Conservation (phyloP, 2,113 vertebrate species). For the Ictalurus furcatus region DNA sequence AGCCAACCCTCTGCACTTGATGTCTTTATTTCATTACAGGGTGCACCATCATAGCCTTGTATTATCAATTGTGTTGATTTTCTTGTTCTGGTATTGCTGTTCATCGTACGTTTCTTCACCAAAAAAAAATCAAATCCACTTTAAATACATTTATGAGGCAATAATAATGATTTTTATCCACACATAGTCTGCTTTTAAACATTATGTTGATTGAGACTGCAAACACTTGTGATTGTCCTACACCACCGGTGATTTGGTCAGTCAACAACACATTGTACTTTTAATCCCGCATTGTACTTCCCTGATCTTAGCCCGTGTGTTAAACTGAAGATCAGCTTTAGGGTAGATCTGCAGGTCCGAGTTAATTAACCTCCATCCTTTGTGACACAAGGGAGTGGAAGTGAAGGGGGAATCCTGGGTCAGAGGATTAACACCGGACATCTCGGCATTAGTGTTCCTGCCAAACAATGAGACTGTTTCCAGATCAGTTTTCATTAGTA, state of each 20-base stretch:
- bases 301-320: conserved; percentile 26
- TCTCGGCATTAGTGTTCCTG: conserved; percentile 66
- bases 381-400: conserved; percentile 56
- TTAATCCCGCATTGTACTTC: conserved; percentile 37
- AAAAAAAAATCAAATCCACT: conserved; percentile 41
- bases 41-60: conserved; percentile 30
- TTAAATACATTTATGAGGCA: not conserved
- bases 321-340: conserved; percentile 50
- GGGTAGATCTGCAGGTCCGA: conserved; percentile 48
- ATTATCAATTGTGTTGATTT: conserved; percentile 51
- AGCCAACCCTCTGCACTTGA: conserved; percentile 23
- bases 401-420: conserved; percentile 61
- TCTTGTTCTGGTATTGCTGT: conserved; percentile 46
- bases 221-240: conserved; percentile 2
- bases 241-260: conserved; percentile 40
- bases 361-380: conserved; percentile 59
- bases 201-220: conserved; percentile 33
- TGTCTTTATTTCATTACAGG: conserved; percentile 45
- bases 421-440: conserved; percentile 71
- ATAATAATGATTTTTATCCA: not conserved
- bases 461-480: conserved; percentile 56
- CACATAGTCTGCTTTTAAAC: not conserved
- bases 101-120: conserved; percentile 11
- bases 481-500: conserved; percentile 44
- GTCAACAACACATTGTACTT: conserved; percentile 31